Percentiles rank a stretch among this genome's conserved stretches.
These are phyloP conservation scores for Macrophya annulata DNA, from an alignment of 2,888 invertebrate genomes.

Conservation along the genomic window DNA sequence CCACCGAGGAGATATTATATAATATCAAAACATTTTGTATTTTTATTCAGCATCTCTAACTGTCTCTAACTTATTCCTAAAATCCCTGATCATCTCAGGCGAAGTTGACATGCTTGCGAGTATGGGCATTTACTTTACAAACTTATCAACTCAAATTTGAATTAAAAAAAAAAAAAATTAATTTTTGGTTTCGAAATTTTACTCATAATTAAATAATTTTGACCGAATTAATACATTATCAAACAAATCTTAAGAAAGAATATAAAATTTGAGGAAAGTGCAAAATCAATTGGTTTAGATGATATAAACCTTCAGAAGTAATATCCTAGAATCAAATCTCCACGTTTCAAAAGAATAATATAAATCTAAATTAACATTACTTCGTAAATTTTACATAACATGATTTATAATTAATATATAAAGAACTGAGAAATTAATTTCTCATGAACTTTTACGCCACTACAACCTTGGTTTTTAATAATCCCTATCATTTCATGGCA, in stretches of 20 bases:
- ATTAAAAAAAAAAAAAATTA: not conserved
- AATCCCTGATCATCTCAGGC: slow-evolving; percentile 40
- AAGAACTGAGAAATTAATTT: slow-evolving; percentile 12
- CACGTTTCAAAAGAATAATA: slow-evolving; percentile 12
- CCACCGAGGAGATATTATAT: slow-evolving; percentile 21
- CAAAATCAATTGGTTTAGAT: slow-evolving; percentile 14
- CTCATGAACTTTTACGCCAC: not conserved
- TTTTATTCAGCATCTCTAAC: slow-evolving; percentile 1
- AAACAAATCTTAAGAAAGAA: not conserved
- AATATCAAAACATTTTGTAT: slow-evolving; percentile 22
- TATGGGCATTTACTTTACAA: slow-evolving; percentile 38
- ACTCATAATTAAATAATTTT: slow-evolving; percentile 7
- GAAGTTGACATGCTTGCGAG: slow-evolving; percentile 48
- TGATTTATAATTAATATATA: slow-evolving; percentile 32
- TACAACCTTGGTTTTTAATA: slow-evolving; percentile 11
- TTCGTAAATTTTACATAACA: not conserved
- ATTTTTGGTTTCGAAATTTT: slow-evolving; percentile 31
- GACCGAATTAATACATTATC: not conserved
- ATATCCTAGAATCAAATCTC: slow-evolving; percentile 25
- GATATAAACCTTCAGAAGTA: slow-evolving; percentile 9
- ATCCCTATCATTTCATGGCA: not conserved
- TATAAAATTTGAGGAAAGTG: slow-evolving; percentile 22
- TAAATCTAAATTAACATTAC: slow-evolving; percentile 9
- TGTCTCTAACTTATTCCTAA: slow-evolving; percentile 17
- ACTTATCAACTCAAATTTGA: slow-evolving; percentile 40